These are phyloP conservation scores for Moxostoma hubbsi DNA, from an alignment of 2,797 vertebrate genomes.

Conservation along the genomic window DNA sequence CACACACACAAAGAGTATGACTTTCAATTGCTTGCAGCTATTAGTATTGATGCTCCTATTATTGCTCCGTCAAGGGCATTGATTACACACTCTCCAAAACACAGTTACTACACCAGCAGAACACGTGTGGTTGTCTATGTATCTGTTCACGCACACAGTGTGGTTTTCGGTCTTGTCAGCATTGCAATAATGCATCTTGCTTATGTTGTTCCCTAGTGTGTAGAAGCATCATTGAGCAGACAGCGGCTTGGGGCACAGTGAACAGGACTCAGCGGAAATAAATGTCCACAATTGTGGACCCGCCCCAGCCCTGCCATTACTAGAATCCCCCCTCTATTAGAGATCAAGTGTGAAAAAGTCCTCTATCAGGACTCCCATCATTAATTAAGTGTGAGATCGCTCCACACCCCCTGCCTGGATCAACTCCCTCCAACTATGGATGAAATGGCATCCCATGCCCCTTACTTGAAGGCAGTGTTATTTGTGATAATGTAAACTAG, in stretches of 20 bases:
- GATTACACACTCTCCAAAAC: constrained; percentile 6
- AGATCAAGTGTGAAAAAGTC: constrained; percentile 43
- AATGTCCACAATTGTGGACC: constrained; percentile 13
- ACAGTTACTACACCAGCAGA: background rate
- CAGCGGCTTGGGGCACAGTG: constrained; percentile 4
- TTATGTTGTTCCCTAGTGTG: constrained; percentile 26
- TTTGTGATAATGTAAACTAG: too few relatives aligned
- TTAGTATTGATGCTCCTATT: constrained; percentile 23
- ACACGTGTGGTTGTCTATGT: background rate
- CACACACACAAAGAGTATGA: background rate
- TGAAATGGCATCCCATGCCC: background rate
- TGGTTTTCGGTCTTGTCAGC: background rate
- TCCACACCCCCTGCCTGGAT: constrained; percentile 55
- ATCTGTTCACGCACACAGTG: constrained; percentile 9
- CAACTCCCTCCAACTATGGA: background rate
- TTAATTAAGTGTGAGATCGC: constrained; percentile 78
- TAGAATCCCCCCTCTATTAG: background rate
- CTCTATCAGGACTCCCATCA: constrained; percentile 62
- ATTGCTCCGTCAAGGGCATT: background rate
- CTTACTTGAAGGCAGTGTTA: background rate
- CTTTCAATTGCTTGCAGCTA: constrained; percentile 15
- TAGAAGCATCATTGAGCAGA: constrained; percentile 29
- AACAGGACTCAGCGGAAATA: constrained; percentile 14
- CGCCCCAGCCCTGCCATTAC: background rate
- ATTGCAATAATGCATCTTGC: constrained; percentile 16